Percentiles rank a stretch among this genome's conserved stretches.
These are phyloP conservation scores for Myathropa florea DNA, from an alignment of 2,888 invertebrate species.

Conservation along the genomic window DNA sequence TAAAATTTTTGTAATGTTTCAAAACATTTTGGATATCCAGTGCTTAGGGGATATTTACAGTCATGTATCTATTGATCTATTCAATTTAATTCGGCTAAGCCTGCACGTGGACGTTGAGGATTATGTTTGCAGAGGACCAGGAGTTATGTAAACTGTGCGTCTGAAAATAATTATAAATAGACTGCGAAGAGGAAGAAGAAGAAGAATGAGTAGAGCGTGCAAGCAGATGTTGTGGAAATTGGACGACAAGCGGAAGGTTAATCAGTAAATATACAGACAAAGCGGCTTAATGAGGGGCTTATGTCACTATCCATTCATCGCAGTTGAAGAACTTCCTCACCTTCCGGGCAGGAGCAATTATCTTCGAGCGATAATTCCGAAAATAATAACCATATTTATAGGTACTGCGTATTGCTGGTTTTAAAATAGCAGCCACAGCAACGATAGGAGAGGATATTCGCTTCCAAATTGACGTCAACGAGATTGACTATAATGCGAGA, in stretches of 20 bases:
- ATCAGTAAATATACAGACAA: background rate
- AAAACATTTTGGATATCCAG: slow-evolving; percentile 5
- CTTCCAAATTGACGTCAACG: background rate
- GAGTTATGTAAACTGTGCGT: background rate
- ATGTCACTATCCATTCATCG: background rate
- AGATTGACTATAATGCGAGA: background rate
- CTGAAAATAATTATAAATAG: background rate
- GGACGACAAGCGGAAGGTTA: background rate
- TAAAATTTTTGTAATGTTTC: slow-evolving; percentile 20
- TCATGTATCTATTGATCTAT: slow-evolving; percentile 1
- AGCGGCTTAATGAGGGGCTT: background rate
- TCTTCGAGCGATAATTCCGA: background rate
- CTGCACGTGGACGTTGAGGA: slow-evolving; percentile 1
- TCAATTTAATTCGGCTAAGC: slow-evolving; percentile 4
- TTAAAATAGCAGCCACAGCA: background rate
- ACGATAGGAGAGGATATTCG: background rate
- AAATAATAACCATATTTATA: too few species aligned
- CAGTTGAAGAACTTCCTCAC: background rate
- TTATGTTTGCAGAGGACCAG: background rate
- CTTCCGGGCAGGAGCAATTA: background rate
- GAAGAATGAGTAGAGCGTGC: background rate
- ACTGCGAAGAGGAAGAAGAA: background rate
- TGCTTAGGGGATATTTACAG: slow-evolving; percentile 3
- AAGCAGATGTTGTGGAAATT: background rate
- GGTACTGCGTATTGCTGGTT: background rate